Base-by-base conservation (phyloP, 1,140 invertebrate species). In the Drosophila chauvacae region DNA sequence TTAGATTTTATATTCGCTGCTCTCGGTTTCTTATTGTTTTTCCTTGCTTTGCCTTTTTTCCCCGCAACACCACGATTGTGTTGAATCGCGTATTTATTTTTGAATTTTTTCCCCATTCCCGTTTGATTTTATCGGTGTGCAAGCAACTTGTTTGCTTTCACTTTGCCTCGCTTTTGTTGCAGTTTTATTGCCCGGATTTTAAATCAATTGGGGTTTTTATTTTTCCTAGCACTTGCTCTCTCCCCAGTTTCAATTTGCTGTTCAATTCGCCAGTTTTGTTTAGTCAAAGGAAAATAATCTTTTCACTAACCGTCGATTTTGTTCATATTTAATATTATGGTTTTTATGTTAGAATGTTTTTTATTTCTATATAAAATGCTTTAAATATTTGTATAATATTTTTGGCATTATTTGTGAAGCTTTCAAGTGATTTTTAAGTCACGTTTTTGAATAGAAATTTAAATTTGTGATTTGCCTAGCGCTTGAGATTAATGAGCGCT, bases 61-160 rank as follows among this genome's bases (percentile, higher is more conserved):
- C 37, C 4, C 28, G 5, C 48, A 35, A 10, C 7, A 20, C 65
- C 30, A n/a, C 56, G 60, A 53, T 73, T 70, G 65, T 71, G 55
- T 28, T 63, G 76, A 65, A 74, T 44, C 30, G 58, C 56, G 62
- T 39, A 48, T 82, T 77, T 78, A 65, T 78, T 73, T 81, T 61
- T 42, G 48, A 59, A 72, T 77, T 80, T 77, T 66, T 65, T 68
- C 37, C 68, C 62, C 64, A 51, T 78, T 78, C 30, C 20, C 11
- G 58, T 64, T 37, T 59, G 80, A 82, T 82, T 73, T 82, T 82
- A 82, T 82, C 74, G 48, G 50, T 44, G 41, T 69, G 63, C 74
- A 77, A 61, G 50, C 74, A 61, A 77, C 74, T 77, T 77, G 69
- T 76, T 81, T 76, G 63, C 57, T 74, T 57, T 74, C 74, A 82